Base-by-base conservation (phyloP, 2,113 vertebrate species). In the Falco punctatus region DNA sequence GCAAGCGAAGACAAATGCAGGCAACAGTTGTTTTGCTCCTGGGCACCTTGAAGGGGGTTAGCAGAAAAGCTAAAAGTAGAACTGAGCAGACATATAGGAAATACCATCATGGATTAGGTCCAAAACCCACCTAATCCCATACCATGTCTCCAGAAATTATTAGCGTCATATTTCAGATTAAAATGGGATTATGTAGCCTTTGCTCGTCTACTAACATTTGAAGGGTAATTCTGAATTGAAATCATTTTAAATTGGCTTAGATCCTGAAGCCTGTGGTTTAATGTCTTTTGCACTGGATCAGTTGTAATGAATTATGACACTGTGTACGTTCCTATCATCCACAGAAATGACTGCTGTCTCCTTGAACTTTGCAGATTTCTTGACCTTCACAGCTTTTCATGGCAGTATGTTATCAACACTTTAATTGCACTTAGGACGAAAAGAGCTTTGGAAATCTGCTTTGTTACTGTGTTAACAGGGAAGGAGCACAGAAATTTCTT, bases 201-300 rank as follows among this genome's bases (percentile, higher is more conserved):
- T 80, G 78, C 32, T 92, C 58, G 46, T 79, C 40, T 61, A 79
- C 44, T 69, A 81, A 85, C 26, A 59, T 82, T 90, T 59, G 21
- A 70, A 90, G 44, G 38, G 44, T 93, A 88, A 57, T 85, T 90
- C 48, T 82, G 73, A 79, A 28, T 88, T 57, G 61, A 55, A 90
- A 64, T 85, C 15, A 52, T 81, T 48, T 79, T 62, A 92, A 94
- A 95, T 71, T 85, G 52, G 18, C 66, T 95, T 87, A 90, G 71
- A 82, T 75, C 33, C 65, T 55, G 81, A 79, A 42, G 44, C 20
- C 22, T 81, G 24, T 64, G 28, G 38, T 70, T 95, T 79, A 66
- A 51, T 3, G 11, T 81, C 70, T 71, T 69, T 82, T 81, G 40
- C 54, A 69, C n/a, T 1, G 1, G 65, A 73, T 23, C 42, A 42